A percentile compares a stretch with the other conserved stretches of the same genome.
Conservation (phyloP, 2,113 vertebrate genomes). For the Anseranas semipalmata region DNA sequence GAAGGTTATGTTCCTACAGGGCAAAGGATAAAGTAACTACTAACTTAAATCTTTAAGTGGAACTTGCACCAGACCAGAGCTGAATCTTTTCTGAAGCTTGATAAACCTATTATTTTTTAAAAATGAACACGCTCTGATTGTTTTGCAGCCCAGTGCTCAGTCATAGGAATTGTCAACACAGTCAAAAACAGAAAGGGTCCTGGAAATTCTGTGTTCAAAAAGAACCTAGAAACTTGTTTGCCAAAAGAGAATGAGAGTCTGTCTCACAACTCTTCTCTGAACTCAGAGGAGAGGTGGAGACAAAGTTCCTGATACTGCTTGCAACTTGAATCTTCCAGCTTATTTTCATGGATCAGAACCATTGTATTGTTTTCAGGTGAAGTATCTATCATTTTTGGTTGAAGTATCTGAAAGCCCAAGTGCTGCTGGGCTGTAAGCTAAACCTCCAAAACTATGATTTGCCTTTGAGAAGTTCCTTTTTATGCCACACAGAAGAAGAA, state of each 20-base stretch:
- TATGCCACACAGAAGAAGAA: not conserved
- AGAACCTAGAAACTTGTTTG: not conserved
- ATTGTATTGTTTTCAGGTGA: not conserved
- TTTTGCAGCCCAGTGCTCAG: not conserved
- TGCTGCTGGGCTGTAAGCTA: not conserved
- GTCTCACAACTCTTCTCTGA: not conserved
- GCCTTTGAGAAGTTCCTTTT: not conserved
- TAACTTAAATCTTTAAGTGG: not conserved
- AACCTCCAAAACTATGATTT: not conserved
- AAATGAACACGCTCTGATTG: not conserved
- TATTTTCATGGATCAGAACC: not conserved
- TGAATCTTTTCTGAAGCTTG: not conserved
- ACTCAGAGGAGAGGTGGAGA: not conserved
- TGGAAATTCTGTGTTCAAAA: not conserved
- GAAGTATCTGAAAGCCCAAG: not conserved
- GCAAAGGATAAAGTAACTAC: not conserved
- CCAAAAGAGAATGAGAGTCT: not conserved
- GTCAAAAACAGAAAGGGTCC: not conserved
- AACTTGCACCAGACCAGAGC: not conserved
- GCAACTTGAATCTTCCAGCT: not conserved
- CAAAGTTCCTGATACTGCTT: not conserved
- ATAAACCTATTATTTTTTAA: not conserved
- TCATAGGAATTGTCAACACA: not conserved
- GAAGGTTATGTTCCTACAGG: not conserved
- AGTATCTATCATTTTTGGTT: too few relatives aligned